phyloP scores from a whole-genome alignment of 2,888 invertebrate species.

The Oscheius onirici region DNA sequence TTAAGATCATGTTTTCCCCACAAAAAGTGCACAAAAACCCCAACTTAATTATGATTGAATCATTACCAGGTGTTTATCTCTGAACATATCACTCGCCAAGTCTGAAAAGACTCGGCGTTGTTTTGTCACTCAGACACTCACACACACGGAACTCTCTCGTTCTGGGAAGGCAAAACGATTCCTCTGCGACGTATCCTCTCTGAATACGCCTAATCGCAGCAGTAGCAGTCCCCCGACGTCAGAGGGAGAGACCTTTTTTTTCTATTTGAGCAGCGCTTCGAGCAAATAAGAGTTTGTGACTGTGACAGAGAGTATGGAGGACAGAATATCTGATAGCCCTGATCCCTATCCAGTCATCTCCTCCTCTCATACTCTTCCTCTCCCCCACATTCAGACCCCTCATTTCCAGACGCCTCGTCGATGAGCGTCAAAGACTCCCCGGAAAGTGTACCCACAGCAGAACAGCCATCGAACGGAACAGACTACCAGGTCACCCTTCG shows the following conservation, averaged over 20 bases:
- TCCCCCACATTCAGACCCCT: background rate
- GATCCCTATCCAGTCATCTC: constrained; percentile 4
- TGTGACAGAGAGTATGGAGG: background rate
- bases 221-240: no score
- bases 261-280: no score
- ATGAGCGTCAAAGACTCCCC: constrained; percentile 19
- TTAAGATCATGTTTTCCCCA: background rate
- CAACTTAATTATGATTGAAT: background rate
- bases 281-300: background rate
- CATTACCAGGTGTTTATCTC: background rate
- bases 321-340: background rate
- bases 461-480: background rate
- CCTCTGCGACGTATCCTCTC: no score
- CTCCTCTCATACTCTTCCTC: constrained; percentile 11
- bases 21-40: background rate
- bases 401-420: constrained; percentile 5
- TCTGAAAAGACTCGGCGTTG: background rate
- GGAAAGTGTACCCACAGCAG: constrained; percentile 1
- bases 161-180: no score
- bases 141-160: no score
- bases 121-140: constrained; percentile 8
- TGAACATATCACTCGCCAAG: background rate
- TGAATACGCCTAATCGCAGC: no score
- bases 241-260: no score
- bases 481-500: constrained; percentile 89